These are phyloP conservation scores for Trichechus manatus DNA, from an alignment of 2,113 vertebrate species.

Conservation along the genomic window DNA sequence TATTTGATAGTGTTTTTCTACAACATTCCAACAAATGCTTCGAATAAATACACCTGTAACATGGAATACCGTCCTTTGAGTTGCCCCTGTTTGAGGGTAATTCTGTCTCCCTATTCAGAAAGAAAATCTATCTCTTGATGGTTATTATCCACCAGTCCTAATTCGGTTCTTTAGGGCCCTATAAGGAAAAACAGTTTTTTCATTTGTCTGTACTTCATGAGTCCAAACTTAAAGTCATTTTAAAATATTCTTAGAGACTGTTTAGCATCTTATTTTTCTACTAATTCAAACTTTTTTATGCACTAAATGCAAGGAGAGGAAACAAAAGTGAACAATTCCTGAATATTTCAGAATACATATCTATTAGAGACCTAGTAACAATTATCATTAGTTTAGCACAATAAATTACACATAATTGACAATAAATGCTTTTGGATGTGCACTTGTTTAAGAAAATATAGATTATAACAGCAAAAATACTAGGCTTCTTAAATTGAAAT, in stretches of 20 bases:
- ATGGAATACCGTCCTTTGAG: neutral
- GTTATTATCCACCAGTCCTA: neutral
- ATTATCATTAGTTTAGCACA: neutral
- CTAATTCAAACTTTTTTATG: neutral
- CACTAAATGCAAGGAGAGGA: neutral
- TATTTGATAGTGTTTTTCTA: neutral
- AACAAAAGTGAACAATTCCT: neutral
- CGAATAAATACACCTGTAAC: neutral
- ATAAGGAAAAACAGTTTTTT: neutral
- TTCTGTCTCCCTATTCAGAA: neutral
- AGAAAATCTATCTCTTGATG: neutral
- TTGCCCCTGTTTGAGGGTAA: neutral
- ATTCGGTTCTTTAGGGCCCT: neutral
- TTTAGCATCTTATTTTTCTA: neutral
- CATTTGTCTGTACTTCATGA: neutral
- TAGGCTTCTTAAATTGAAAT: constrained; percentile 44
- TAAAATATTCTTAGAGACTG: neutral
- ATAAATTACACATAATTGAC: neutral
- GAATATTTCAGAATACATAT: neutral
- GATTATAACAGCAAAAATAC: constrained; percentile 40
- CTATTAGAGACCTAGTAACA: neutral
- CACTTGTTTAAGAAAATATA: constrained; percentile 28
- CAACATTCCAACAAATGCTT: neutral
- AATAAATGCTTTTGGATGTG: neutral
- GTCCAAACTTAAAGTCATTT: neutral